A percentile compares a stretch with the other conserved stretches of the same genome.
phyloP scores from a whole-genome alignment of 2,888 invertebrate species.

The Pheosia gnoma region DNA sequence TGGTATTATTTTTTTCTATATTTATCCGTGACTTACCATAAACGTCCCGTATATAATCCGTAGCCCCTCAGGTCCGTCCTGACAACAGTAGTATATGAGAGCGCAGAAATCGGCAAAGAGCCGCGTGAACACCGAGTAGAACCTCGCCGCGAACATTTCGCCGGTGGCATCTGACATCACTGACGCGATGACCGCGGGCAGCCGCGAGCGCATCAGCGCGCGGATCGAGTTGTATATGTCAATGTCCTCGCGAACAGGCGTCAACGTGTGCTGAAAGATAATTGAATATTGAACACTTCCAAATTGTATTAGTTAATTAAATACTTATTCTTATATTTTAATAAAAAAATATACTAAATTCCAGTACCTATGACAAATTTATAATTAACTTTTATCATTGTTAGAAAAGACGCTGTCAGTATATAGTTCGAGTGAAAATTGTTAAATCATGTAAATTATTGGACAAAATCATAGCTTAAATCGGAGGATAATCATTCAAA shows the following conservation, averaged over 20 bases:
- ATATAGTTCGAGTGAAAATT: no score
- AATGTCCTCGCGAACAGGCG: conserved; percentile 44
- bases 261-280: conserved; percentile 38
- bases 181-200: conserved; percentile 55
- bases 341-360: neutral
- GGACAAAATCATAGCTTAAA: no score
- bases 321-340: neutral
- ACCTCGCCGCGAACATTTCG: conserved; percentile 48
- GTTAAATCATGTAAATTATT: no score
- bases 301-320: neutral
- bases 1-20: no score
- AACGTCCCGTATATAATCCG: conserved; percentile 43
- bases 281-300: neutral
- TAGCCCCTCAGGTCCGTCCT: conserved; percentile 49
- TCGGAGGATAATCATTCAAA: no score
- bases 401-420: no score
- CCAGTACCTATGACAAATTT: no score
- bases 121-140: conserved; percentile 54
- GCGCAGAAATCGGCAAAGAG: conserved; percentile 36
- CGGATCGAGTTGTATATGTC: conserved; percentile 50
- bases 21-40: conserved; percentile 43
- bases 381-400: no score
- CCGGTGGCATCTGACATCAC: conserved; percentile 46
- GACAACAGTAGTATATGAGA: conserved; percentile 40
- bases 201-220: conserved; percentile 47